These are phyloP conservation scores for Drosophila pseudotakahashii DNA, from an alignment of 2,888 invertebrate species.

Conservation along the genomic window DNA sequence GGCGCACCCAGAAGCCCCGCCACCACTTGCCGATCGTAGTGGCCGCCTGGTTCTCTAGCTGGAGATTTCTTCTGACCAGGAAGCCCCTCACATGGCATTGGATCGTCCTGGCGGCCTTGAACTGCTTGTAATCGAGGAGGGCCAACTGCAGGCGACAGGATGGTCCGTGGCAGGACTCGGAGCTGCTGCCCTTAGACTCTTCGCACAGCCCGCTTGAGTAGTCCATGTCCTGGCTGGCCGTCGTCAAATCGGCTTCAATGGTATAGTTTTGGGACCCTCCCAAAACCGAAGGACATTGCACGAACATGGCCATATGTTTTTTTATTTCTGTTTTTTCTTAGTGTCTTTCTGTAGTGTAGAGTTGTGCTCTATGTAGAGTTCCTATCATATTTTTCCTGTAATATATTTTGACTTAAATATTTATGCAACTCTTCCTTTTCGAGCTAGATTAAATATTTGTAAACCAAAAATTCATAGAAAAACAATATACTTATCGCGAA, in stretches of 20 bases:
- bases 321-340: background rate
- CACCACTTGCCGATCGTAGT: slow-evolving; percentile 14
- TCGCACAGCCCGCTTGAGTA: background rate
- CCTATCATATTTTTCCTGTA: background rate
- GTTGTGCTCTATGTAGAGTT: background rate
- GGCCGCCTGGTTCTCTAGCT: background rate
- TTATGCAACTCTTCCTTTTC: too few relatives aligned
- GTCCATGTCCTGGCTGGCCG: background rate
- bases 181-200: background rate
- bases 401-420: background rate
- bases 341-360: background rate
- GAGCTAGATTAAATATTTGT: too few relatives aligned
- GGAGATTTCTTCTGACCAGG: background rate
- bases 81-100: slow-evolving; percentile 19
- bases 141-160: background rate
- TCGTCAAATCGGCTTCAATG: background rate
- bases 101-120: slow-evolving; percentile 30
- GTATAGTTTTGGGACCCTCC: background rate
- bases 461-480: too few relatives aligned
- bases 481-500: background rate
- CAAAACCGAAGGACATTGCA: background rate
- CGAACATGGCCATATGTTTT: background rate
- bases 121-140: slow-evolving; percentile 32
- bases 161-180: background rate
- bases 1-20: slow-evolving; percentile 24